A percentile compares a stretch with the other conserved stretches of the same genome.
These are phyloP conservation scores for Cerastoderma edule DNA, from an alignment of 2,888 invertebrate species.

Conservation along the genomic window DNA sequence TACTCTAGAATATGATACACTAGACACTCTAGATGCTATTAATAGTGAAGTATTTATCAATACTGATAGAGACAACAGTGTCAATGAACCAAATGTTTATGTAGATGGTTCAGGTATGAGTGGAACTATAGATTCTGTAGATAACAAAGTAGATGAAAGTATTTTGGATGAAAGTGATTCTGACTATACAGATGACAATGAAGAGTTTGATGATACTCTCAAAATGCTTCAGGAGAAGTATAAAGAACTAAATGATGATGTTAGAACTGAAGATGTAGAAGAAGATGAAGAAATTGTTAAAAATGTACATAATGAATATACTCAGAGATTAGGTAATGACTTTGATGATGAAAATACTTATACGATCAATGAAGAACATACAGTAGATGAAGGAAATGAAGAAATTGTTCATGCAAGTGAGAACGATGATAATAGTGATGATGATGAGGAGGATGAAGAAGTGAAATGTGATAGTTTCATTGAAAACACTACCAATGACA, in stretches of 20 bases:
- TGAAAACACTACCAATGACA: too few relatives aligned
- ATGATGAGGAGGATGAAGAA: background rate
- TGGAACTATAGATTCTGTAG: slow-evolving; percentile 25
- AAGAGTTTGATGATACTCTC: slow-evolving; percentile 31
- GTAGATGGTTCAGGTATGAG: slow-evolving; percentile 19
- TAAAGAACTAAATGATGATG: slow-evolving; percentile 35
- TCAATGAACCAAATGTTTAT: slow-evolving; percentile 87
- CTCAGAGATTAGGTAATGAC: slow-evolving; percentile 23
- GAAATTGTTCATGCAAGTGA: slow-evolving; percentile 7
- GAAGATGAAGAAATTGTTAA: slow-evolving; percentile 29
- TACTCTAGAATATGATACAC: background rate
- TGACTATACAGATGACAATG: slow-evolving; percentile 37
- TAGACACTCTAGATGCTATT: background rate
- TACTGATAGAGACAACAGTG: slow-evolving; percentile 6
- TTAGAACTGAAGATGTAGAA: slow-evolving; percentile 27
- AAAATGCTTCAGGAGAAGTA: slow-evolving; percentile 36
- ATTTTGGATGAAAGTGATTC: slow-evolving; percentile 29
- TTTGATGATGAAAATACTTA: slow-evolving; percentile 28
- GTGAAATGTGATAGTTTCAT: background rate
- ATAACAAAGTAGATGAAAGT: slow-evolving; percentile 26
- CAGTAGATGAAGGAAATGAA: slow-evolving; percentile 38
- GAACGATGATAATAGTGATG: slow-evolving; percentile 20
- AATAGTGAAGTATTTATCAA: background rate
- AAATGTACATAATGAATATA: slow-evolving; percentile 12
- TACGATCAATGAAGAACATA: slow-evolving; percentile 33